A percentile compares a stretch with the other conserved stretches of the same genome.
Evolutionary conservation across 2,888 invertebrate genomes (phyloP).

Genomic region (Dynastes tityus): DNA sequence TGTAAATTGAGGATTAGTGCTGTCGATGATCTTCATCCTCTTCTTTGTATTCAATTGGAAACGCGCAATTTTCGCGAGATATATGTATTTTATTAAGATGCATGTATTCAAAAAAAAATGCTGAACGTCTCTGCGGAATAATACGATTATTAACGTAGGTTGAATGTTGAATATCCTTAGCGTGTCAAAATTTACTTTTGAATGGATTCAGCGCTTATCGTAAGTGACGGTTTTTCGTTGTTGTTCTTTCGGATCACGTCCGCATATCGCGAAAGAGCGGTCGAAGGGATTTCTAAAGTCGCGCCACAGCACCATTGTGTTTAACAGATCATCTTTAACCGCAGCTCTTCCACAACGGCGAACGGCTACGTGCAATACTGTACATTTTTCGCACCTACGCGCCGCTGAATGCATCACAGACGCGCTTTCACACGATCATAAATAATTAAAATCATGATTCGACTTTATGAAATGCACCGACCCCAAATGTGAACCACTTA

Average conservation of each 20-base stretch:
- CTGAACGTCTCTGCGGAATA: no score
- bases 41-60: no score
- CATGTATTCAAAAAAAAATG: no score
- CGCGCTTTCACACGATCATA: conserved; percentile 48
- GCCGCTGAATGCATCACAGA: conserved; percentile 4
- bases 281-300: conserved; percentile 54
- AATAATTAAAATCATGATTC: conserved; percentile 50
- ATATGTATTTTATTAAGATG: no score
- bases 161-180: background rate
- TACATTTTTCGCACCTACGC: conserved; percentile 40
- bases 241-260: conserved; percentile 50
- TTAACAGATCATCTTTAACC: conserved; percentile 51
- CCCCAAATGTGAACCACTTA: conserved; percentile 37
- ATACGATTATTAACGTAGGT: no score
- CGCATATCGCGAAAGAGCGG: conserved; percentile 54
- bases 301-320: conserved; percentile 44
- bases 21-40: no score
- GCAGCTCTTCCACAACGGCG: conserved; percentile 35
- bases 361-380: conserved; percentile 46
- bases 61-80: no score
- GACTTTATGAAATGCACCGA: conserved; percentile 38
- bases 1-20: background rate
- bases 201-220: conserved; percentile 26
- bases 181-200: conserved; percentile 37
- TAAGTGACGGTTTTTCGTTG: background rate